Evolutionary conservation across 2,113 vertebrate species (phyloP), one percentile per base, ranked within the genome.

Genomic region (Acrocephalus kingi): DNA sequence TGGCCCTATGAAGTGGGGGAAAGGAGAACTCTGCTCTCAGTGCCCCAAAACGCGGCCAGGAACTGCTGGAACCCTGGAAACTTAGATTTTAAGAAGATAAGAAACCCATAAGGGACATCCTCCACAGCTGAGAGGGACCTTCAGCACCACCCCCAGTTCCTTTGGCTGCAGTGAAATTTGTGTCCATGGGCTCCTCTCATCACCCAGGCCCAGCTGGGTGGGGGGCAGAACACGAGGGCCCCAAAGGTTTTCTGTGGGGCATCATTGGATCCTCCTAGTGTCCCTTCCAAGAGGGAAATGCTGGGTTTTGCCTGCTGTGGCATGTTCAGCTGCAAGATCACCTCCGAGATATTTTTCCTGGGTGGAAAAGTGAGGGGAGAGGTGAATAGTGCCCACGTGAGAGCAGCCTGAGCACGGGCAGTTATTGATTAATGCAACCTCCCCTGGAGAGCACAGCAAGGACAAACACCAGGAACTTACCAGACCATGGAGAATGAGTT

Each of bases 261-360:
- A 23, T 7, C 3, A 0, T 59, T n/a, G 46, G 48, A 63, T 88
- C 7, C 1, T 39, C 20, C 58, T 1, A 3, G 28, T 2, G 25
- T 18, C 52, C 83, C 7, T 17, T 28, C 46, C 79, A 6, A 48
- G 30, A 16, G 21, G 20, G 46, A 56, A 49, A 15, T 6, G 25
- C 61, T 46, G 66, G 24, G 6, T 24, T 56, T 39, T 52, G 43
- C 21, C 51, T 68, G 39, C 39, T 43, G 1, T 3, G n/a, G 41
- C 39, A 3, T 28, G 48, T 17, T 59, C 64, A 30, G 68, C 67
- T 58, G 31, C 41, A 62, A n/a, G 52, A 24, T 41, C 66, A 19
- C 12, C 13, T 67, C 81, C 49, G 35, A 49, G 37, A 6, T 24
- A 6, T 30, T 39, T 67, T 46, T 85, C 18, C 52, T 51, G 55